Evolutionary conservation across 2,113 vertebrate species (phyloP).

Genomic region (Ammodramus savannarum): DNA sequence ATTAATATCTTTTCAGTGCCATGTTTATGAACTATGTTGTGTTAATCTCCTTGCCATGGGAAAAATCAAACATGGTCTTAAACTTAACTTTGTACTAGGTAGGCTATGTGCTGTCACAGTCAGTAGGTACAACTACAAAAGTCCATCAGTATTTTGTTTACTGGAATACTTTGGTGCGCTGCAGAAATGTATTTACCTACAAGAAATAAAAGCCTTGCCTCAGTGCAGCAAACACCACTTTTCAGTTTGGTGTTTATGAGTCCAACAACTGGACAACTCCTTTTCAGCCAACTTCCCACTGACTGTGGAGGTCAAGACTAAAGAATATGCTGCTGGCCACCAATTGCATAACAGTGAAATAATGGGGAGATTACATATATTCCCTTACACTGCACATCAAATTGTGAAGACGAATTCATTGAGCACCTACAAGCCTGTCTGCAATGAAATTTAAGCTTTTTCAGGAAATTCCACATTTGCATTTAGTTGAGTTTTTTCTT

Average conservation of each 20-base stretch:
- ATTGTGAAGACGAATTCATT: background rate
- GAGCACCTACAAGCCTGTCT: background rate
- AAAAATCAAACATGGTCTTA: background rate
- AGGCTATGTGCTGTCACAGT: background rate
- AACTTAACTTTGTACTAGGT: background rate
- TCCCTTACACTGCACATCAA: background rate
- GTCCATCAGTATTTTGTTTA: background rate
- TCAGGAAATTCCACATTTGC: background rate
- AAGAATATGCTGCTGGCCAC: background rate
- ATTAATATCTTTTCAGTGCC: background rate
- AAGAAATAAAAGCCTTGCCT: background rate
- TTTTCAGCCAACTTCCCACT: background rate
- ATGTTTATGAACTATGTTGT: background rate
- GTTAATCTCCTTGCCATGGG: background rate
- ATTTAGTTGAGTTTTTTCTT: background rate
- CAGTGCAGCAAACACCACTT: background rate
- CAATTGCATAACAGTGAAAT: background rate
- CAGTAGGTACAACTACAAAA: background rate
- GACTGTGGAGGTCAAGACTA: background rate
- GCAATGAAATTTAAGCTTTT: background rate
- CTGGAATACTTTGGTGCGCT: background rate
- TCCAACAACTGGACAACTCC: background rate
- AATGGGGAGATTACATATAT: background rate
- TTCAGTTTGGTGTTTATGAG: background rate
- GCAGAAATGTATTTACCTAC: background rate